phyloP scores from a whole-genome alignment of 2,888 invertebrate genomes.

The Nematopogon swammerdamellus region DNA sequence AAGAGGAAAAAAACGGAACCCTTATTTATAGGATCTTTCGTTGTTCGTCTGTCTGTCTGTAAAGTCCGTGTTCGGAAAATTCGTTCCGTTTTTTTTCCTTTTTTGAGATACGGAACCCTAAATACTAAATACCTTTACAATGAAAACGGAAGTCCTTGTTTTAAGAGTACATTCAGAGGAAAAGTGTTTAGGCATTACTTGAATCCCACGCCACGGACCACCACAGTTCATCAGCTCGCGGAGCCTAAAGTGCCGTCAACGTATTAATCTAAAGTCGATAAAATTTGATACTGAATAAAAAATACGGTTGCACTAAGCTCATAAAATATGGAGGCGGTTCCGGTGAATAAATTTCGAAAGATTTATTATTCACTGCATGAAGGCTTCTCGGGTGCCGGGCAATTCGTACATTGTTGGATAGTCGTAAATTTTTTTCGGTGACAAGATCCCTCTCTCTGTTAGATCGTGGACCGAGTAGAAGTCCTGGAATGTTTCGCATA shows the following conservation, averaged over 20 bases:
- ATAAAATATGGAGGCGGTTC: neutral
- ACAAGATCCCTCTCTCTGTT: neutral
- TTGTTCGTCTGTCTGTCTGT: too few species aligned
- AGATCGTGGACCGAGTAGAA: too few species aligned
- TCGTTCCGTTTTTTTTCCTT: too few species aligned
- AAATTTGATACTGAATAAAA: neutral
- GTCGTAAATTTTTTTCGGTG: neutral
- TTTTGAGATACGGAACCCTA: too few species aligned
- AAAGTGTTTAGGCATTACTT: too few species aligned
- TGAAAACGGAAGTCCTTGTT: too few species aligned
- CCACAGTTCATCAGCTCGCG: neutral
- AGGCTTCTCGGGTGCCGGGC: neutral
- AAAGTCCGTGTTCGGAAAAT: too few species aligned
- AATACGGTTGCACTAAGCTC: neutral
- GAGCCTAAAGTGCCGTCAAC: neutral
- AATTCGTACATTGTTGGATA: neutral
- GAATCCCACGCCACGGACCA: neutral
- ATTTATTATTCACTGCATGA: neutral
- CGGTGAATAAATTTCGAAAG: neutral
- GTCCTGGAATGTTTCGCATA: too few species aligned
- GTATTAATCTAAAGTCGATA: neutral
- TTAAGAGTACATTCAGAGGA: too few species aligned
- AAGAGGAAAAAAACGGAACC: too few species aligned
- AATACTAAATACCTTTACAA: too few species aligned
- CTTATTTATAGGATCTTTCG: too few species aligned